Base-by-base conservation (phyloP, 1,140 invertebrate genomes). In the Zaprionus ornatus region DNA sequence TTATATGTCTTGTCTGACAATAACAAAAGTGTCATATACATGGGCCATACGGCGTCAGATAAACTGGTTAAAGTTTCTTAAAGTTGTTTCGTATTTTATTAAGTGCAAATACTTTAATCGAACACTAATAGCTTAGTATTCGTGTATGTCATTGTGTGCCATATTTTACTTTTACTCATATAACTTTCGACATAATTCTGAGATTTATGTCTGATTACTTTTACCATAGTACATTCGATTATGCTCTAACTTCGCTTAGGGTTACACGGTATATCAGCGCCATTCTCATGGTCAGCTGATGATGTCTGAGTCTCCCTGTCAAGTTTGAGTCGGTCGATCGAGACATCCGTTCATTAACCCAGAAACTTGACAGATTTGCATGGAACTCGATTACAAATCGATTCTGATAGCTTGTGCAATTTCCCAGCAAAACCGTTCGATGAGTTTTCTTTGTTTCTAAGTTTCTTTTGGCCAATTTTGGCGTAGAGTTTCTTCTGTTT, bases 281-380 rank as follows among this genome's bases (percentile, higher is more conserved):
- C 50, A 40, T 80, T 80, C 69, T 69, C 69, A 77, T 84, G 77
- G 45, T 37, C 70, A 60, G 17, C 42, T 17, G 45, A 4, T 13
- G 10, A 45, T 32, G 23, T 32, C 35, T 76, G 56, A 71, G 60
- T 72, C 68, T 61, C 61, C 61, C n/a, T 76, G 74, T 76, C 68
- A 76, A 72, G 74, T 76, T 40, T 35, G 13, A 37, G 13, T 37
- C 66, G 0, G 1, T 50, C 45, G 10, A 23, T 75, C 54, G 71
- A 79, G 73, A 74, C 77, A 84, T 84, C 82, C 81, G 82, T 74
- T 84, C 81, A 80, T 82, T 79, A 86, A 79, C 76, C 76, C 62
- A 82, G 59, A 86, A 79, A 71, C 69, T 56, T 54, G 65, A 67
- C 62, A 76, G 64, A 61, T 79, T 69, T 75, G 56, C 42, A 70